Percentiles rank a stretch among this genome's conserved stretches.
These are phyloP conservation scores for Xanthia togata DNA, from an alignment of 2,888 invertebrate genomes.

Conservation along the genomic window DNA sequence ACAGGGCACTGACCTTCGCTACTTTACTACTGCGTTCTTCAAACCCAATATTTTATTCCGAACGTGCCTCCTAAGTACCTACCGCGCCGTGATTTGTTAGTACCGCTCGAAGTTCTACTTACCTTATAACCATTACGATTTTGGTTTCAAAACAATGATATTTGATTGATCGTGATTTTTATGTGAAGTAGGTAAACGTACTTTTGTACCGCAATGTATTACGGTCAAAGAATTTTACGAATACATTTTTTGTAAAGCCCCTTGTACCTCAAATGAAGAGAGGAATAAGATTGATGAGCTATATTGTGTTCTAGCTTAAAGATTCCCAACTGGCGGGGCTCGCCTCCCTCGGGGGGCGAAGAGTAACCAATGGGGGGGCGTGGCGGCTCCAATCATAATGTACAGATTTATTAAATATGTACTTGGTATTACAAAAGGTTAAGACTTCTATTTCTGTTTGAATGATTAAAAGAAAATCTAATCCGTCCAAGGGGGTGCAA, in stretches of 20 bases:
- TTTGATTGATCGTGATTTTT: constrained; percentile 37
- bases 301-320: no score
- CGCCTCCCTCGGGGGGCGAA: no score
- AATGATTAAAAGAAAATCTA: no score
- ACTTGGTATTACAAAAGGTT: no score
- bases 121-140: constrained; percentile 44
- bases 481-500: no score
- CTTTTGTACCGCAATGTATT: constrained; percentile 10
- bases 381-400: no score
- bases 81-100: constrained; percentile 38
- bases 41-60: constrained; percentile 61
- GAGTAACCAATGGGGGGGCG: no score
- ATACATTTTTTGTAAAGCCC: neutral
- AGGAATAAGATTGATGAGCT: neutral
- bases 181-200: constrained; percentile 18
- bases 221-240: neutral
- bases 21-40: constrained; percentile 43
- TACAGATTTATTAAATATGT: no score
- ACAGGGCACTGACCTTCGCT: constrained; percentile 55
- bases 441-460: no score
- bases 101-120: constrained; percentile 56
- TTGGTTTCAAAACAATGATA: constrained; percentile 31
- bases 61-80: constrained; percentile 54
- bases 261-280: no score
- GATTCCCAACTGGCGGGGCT: no score